A percentile compares a stretch with the other conserved stretches of the same genome.
Evolutionary conservation across 2,113 vertebrate genomes (phyloP).

Genomic region (Malurus melanocephalus): DNA sequence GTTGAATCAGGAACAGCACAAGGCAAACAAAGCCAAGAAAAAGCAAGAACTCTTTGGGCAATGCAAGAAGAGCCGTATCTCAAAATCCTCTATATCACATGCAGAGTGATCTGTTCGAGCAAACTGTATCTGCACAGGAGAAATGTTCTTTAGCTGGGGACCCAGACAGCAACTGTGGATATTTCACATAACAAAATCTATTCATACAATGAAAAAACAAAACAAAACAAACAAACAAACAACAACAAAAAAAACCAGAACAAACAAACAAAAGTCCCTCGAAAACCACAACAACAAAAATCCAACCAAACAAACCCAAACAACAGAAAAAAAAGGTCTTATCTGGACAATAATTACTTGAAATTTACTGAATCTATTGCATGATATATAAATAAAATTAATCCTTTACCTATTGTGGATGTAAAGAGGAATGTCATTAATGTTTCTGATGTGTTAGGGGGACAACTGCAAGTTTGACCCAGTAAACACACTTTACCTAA

Average conservation of each 20-base stretch:
- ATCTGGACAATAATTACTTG: neutral
- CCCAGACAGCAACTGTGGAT: neutral
- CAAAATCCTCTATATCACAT: neutral
- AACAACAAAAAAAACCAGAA: too few species aligned
- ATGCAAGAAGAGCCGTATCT: neutral
- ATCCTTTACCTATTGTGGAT: neutral
- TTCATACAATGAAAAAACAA: neutral
- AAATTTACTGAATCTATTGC: neutral
- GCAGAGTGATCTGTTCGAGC: neutral
- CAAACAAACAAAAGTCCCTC: too few species aligned
- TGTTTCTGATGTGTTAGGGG: neutral
- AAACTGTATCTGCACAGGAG: neutral
- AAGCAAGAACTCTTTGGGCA: neutral
- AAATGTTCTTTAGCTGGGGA: neutral
- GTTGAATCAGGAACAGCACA: neutral
- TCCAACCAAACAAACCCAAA: neutral
- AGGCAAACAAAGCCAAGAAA: neutral
- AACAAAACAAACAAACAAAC: too few species aligned
- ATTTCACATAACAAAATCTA: neutral
- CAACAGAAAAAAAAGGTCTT: neutral
- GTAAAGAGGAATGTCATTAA: neutral
- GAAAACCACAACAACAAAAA: neutral
- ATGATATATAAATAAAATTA: neutral
- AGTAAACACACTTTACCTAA: neutral
- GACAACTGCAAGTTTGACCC: neutral